These are phyloP conservation scores for Drosophila prolongata DNA, from an alignment of 2,888 invertebrate genomes.

Conservation along the genomic window DNA sequence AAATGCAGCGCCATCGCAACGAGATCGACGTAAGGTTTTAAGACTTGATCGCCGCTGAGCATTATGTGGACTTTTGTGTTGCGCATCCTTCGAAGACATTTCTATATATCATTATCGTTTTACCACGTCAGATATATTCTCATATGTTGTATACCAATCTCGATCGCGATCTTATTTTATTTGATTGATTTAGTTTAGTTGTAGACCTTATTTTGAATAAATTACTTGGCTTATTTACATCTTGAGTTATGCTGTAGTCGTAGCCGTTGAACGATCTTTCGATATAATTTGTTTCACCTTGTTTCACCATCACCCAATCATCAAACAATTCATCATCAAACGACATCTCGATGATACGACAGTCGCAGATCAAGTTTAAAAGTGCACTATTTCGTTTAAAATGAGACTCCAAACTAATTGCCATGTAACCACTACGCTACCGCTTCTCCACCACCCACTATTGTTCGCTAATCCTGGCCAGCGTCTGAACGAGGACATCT, in stretches of 20 bases:
- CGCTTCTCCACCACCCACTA: constrained; percentile 22
- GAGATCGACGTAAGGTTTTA: constrained; percentile 86
- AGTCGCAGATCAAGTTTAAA: constrained; percentile 70
- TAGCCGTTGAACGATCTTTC: constrained; percentile 7
- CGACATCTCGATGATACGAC: constrained; percentile 43
- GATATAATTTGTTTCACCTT: constrained; percentile 28
- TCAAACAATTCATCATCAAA: constrained; percentile 37
- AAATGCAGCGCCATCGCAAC: constrained; percentile 86
- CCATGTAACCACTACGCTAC: constrained; percentile 42
- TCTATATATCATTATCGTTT: constrained; percentile 67
- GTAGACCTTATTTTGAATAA: constrained; percentile 64
- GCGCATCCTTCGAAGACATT: constrained; percentile 74
- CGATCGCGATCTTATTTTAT: constrained; percentile 52
- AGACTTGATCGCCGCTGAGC: constrained; percentile 40
- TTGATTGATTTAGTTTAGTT: constrained; percentile 58
- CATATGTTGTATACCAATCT: constrained; percentile 57
- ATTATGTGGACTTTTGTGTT: constrained; percentile 48
- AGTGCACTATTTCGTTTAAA: constrained; percentile 77
- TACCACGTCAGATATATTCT: constrained; percentile 62
- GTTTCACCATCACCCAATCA: constrained; percentile 41
- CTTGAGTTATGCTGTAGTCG: constrained; percentile 24
- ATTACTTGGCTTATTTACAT: constrained; percentile 56
- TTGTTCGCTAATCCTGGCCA: constrained; percentile 70
- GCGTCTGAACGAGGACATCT: constrained; percentile 87
- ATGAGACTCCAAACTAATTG: constrained; percentile 61